These are phyloP conservation scores for Trachymyrmex septentrionalis DNA, from an alignment of 1,140 invertebrate genomes.

Conservation along the genomic window DNA sequence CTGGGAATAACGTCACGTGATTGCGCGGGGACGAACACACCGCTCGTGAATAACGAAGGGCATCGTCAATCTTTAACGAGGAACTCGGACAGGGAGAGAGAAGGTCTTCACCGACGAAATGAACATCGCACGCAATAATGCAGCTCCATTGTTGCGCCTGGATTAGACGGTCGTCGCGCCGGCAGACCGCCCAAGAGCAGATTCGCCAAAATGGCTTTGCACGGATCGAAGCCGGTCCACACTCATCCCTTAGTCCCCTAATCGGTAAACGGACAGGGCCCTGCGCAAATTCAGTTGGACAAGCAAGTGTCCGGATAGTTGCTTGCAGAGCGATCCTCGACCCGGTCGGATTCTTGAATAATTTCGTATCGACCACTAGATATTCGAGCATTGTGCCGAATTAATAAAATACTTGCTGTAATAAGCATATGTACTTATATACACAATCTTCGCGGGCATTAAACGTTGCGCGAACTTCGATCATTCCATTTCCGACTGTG, in stretches of 20 bases:
- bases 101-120: constrained; percentile 15
- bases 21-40: constrained; percentile 22
- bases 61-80: constrained; percentile 60
- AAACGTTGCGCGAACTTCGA: neutral
- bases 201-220: constrained; percentile 46
- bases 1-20: constrained; percentile 59
- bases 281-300: constrained; percentile 38
- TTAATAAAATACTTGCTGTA: constrained; percentile 24
- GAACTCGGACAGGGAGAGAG: neutral
- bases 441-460: neutral
- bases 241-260: neutral
- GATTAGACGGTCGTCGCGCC: constrained; percentile 32
- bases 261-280: constrained; percentile 35
- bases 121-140: constrained; percentile 58
- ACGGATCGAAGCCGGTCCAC: constrained; percentile 41
- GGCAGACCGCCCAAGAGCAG: neutral
- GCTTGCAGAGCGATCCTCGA: constrained; percentile 1
- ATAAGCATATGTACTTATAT: neutral
- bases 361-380: constrained; percentile 48
- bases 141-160: constrained; percentile 47
- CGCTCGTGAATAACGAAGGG: constrained; percentile 53
- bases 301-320: neutral
- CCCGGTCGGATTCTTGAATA: constrained; percentile 28
- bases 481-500: constrained; percentile 28
- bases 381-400: constrained; percentile 29